These are phyloP conservation scores for Anastrepha ludens DNA, from an alignment of 1,140 invertebrate genomes.

Conservation along the genomic window DNA sequence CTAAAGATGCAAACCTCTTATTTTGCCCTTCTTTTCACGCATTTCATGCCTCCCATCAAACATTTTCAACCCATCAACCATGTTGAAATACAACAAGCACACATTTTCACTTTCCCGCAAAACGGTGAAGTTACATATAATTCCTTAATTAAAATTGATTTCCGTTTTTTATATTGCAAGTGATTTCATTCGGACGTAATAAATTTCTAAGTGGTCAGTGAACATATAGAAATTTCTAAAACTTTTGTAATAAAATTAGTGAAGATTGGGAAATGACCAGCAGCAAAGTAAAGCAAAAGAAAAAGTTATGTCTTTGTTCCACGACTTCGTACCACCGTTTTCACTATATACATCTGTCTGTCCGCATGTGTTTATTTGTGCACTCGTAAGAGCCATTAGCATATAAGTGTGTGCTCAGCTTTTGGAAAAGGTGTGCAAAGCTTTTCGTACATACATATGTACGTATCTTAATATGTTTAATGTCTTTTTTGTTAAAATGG, in stretches of 20 bases:
- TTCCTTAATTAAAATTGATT: conserved; percentile 1
- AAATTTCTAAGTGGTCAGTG: background rate
- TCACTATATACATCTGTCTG: background rate
- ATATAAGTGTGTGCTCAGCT: background rate
- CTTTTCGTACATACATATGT: background rate
- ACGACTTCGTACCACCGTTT: conserved; percentile 6
- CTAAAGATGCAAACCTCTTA: background rate
- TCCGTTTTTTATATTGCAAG: background rate
- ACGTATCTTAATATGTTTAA: background rate
- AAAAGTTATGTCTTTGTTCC: conserved; percentile 2
- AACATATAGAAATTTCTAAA: background rate
- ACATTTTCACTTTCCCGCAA: background rate
- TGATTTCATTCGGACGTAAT: background rate
- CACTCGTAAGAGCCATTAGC: background rate
- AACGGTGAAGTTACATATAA: no score
- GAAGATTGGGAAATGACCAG: background rate
- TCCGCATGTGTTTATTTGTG: conserved; percentile 12
- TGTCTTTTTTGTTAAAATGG: background rate
- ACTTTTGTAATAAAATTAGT: background rate
- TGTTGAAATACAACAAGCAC: background rate
- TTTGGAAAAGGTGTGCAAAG: conserved; percentile 16
- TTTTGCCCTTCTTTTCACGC: conserved; percentile 13
- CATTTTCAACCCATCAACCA: background rate
- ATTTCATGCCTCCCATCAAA: background rate
- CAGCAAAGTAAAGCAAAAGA: conserved; percentile 4